Evolutionary conservation across 2,797 vertebrate species (phyloP), one percentile per base, ranked within the genome.

Genomic region (Parotocinclus haroldoi): DNA sequence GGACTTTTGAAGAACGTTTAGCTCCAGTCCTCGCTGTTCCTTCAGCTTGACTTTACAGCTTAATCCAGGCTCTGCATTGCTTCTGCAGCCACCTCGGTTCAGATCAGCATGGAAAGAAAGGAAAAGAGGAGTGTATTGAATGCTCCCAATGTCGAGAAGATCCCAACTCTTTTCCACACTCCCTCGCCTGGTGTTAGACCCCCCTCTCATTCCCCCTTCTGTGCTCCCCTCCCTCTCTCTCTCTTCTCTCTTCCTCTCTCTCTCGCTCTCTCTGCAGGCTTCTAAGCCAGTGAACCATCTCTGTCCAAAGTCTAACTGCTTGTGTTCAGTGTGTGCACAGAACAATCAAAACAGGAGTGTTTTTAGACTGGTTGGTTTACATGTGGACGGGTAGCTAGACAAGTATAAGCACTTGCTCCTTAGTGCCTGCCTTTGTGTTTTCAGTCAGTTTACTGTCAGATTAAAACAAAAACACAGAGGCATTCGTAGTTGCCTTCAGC

Each of bases 31-130:
- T 55, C 11, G 7, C 13, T 27, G 66, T 58, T 69, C 51, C 14
- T 42, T 58, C 50, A 42, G 19, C 11, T 19, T 14, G 3, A 50
- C 14, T 46, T 80, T 76, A 82, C 63, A 72, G 58, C 48, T 78
- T 67, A 74, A 83, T 89, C 83, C 82, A 76, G 77, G 68, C 79
- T 73, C 83, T 80, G 72, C 69, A 75, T 75, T 72, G 74, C 75
- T 74, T 76, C 81, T 44, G 39, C 13, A 36, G 17, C 52, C 46
- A 52, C 57, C 69, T 66, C 63, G 36, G 50, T 58, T 64, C 60
- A 42, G 37, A 53, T n/a, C 45, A n/a, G 57, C 46, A 73, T 83
- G 59, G 56, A 27, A 48, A 51, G 60, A 59, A 18, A 58, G 38
- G 53, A 27, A 69, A 59, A 68, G 50, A 69, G 51, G 63, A 57